phyloP scores from a whole-genome alignment of 2,113 vertebrate genomes.

The Cryptomyrus ogoouensis region DNA sequence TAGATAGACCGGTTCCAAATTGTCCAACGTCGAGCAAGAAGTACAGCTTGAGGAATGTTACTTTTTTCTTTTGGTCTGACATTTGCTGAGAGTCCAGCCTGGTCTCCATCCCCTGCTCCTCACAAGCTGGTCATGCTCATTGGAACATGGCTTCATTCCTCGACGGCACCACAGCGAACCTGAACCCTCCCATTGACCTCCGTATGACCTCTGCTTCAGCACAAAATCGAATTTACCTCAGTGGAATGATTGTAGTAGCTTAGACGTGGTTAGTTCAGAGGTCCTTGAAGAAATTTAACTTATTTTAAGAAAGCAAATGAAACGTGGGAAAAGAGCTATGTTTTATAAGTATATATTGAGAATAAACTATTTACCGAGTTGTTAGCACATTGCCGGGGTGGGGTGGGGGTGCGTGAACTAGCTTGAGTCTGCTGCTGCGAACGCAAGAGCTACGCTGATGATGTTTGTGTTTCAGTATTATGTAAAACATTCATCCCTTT shows the following conservation, averaged over 20 bases:
- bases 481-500: conserved; percentile 19
- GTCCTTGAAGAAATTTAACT: neutral
- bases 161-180: neutral
- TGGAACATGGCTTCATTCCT: neutral
- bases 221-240: conserved; percentile 26
- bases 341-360: conserved; percentile 13
- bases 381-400: conserved; percentile 21
- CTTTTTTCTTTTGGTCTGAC: neutral
- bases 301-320: conserved; percentile 1
- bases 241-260: conserved; percentile 19
- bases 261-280: conserved; percentile 1
- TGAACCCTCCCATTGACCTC: neutral
- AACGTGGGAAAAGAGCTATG: conserved; percentile 14
- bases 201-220: conserved; percentile 11
- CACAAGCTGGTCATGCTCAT: neutral
- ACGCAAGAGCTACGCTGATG: conserved; percentile 10
- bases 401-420: neutral
- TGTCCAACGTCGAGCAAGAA: neutral
- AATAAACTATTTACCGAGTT: conserved; percentile 6
- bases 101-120: neutral
- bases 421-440: conserved; percentile 18
- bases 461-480: conserved; percentile 53
- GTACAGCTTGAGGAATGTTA: neutral
- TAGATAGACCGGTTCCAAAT: neutral
- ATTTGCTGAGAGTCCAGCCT: neutral